Base-by-base conservation (phyloP, 2,888 invertebrate genomes). In the Drosophila leonis region DNA sequence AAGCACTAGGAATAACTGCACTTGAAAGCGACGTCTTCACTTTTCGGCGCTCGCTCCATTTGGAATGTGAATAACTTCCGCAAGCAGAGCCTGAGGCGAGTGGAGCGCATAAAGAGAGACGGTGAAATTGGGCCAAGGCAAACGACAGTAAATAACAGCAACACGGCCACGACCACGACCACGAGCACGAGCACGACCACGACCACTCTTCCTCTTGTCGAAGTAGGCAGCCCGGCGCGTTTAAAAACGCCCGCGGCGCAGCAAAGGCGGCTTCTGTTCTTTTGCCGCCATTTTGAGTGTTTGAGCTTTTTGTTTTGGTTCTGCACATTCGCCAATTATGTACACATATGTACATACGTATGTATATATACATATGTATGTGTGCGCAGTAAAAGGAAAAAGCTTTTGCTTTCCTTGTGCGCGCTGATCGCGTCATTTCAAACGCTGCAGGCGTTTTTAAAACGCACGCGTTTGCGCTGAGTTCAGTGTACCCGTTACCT, bases 401-500 rank as follows among this genome's bases (percentile, higher is more conserved):
- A 67, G 80, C 76, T 75, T 75, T 80, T 78, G 80, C 71, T 80
- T 78, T 78, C 72, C 80, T 75, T 75, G 42, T 59, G 44, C 41
- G 48, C 39, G 56, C 9, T 24, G 64, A 67, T 75, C 76, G 62
- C 78, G 55, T 75, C 64, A 75, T 67, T 59, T 56, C 62, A 56
- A 77, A 63, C 33, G 61, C 62, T 66, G 48, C 64, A 59, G 13
- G 55, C 67, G 66, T 59, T 74, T 66, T 74, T 39, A n/a, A 29
- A 66, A 67, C 65, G 75, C 65, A 68, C 65, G 49, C 56, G 55
- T 39, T 64, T 51, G 64, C 46, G 46, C 51, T 31, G 81, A 82
- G 84, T 85, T 85, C 84, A 85, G 80, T 89, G 89, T 80, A 85
- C 84, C 63, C 88, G 88, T 89, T 85, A 84, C 84, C 89, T 87